phyloP scores from a whole-genome alignment of 2,888 invertebrate genomes.

The Mimas tiliae region DNA sequence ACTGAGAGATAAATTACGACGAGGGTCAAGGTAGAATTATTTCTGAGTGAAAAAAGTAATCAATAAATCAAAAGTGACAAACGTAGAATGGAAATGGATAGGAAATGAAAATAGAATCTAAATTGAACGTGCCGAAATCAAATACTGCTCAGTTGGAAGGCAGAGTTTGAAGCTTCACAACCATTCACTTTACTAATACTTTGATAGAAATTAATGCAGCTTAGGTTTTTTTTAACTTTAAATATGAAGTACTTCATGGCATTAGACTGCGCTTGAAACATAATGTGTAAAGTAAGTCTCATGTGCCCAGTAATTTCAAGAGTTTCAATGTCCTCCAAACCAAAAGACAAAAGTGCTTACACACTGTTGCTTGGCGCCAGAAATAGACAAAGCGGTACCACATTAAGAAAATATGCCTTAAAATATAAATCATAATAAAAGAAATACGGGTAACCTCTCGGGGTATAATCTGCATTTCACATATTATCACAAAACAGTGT shows the following conservation, averaged over 20 bases:
- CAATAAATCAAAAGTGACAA: constrained; percentile 52
- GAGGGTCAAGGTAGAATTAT: constrained; percentile 32
- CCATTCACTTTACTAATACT: background rate
- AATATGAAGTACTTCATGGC: too few relatives aligned
- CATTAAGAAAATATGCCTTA: too few relatives aligned
- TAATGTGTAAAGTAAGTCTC: too few relatives aligned
- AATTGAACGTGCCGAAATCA: constrained; percentile 53
- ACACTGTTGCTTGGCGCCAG: too few relatives aligned
- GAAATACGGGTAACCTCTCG: background rate
- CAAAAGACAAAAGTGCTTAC: background rate
- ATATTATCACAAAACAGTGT: background rate
- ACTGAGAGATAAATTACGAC: constrained; percentile 1
- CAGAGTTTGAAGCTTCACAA: constrained; percentile 17
- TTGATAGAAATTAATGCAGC: constrained; percentile 19
- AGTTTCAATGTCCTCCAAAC: too few relatives aligned
- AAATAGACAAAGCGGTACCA: too few relatives aligned
- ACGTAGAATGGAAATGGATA: constrained; percentile 53
- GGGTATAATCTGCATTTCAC: background rate
- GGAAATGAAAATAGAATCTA: constrained; percentile 57
- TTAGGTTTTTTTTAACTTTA: too few relatives aligned
- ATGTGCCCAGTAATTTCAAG: too few relatives aligned
- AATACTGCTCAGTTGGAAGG: constrained; percentile 45
- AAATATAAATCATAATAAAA: background rate
- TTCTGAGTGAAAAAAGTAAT: constrained; percentile 45
- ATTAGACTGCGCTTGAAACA: too few relatives aligned